Evolutionary conservation across 2,113 vertebrate species (phyloP), one percentile per base, ranked within the genome.

Genomic region (Petrocephalus microphthalmus): DNA sequence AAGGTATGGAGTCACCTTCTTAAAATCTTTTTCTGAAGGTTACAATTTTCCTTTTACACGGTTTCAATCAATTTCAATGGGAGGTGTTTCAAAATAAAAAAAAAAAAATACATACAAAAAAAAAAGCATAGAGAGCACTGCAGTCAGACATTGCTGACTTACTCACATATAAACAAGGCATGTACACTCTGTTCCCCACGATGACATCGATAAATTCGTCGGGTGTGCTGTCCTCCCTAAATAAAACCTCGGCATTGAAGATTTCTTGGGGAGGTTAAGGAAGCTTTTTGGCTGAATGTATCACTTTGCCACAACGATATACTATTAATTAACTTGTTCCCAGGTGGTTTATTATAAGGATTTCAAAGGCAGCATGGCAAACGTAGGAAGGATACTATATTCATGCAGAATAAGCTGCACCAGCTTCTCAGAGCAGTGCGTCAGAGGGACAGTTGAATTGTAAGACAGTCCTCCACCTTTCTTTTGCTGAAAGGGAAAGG

Each of bases 181-280:
- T 99, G 94, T 99, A 99, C 89, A 99, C 98, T 87, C 98, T 95
- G 95, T 99, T 99, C 91, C 98, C 98, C n/a, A 99, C 97, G 0
- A 99, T 96, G 91, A 99, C 98, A 0, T 99, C 98, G 0, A 99
- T 99, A 94, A 99, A 99, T 90, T 99, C 98, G 0, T 99, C 98
- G 0, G 98, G 95, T 1, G 97, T 97, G 90, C 97, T 96, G 91
- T 99, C 98, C 91, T 99, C 98, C 90, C 98, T 94, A 95, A 99
- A 99, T 57, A 99, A 96, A 5, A 99, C 97, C 90, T 99, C 98
- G 0, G 98, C 98, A 0, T 99, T 99, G 94, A 99, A 99, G 95
- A 99, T 99, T 97, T 99, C 98, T 99, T 94, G 91, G 91, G 84
- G 33, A 84, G 85, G 90, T 97, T 96, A 98, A 98, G 95, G 95